Evolutionary conservation across 2,113 vertebrate species (phyloP).

Genomic region (Equus quagga): DNA sequence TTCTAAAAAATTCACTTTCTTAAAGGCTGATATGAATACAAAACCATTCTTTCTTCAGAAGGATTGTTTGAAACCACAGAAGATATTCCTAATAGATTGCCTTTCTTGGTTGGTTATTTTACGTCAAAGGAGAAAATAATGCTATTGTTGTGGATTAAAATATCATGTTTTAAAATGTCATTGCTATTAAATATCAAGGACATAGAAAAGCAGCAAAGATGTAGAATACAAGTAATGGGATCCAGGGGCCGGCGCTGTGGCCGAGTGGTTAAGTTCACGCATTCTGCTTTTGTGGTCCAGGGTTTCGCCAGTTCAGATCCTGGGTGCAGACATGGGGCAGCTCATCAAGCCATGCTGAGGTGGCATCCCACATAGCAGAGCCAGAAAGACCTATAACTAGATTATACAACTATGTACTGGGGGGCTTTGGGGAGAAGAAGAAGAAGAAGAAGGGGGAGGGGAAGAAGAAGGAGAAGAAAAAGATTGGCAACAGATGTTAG

Average conservation of each 20-base stretch:
- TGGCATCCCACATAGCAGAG: too few relatives aligned
- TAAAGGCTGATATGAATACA: background rate
- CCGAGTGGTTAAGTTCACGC: too few relatives aligned
- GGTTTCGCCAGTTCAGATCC: too few relatives aligned
- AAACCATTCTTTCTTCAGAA: slow-evolving; percentile 9
- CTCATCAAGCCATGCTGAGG: too few relatives aligned
- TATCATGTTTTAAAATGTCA: slow-evolving; percentile 11
- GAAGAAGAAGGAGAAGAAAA: too few relatives aligned
- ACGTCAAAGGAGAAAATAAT: slow-evolving; percentile 2
- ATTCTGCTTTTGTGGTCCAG: too few relatives aligned
- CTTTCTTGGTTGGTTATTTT: slow-evolving; percentile 42
- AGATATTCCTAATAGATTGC: background rate
- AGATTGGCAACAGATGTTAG: too few relatives aligned
- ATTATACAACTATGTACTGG: too few relatives aligned
- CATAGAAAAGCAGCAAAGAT: slow-evolving; percentile 5
- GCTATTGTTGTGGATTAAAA: slow-evolving; percentile 9
- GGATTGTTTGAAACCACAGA: background rate
- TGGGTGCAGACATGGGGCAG: too few relatives aligned
- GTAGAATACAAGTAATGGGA: background rate
- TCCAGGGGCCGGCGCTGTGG: background rate
- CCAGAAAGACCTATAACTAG: too few relatives aligned
- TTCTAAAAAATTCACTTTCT: slow-evolving; percentile 33
- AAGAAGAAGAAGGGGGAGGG: rapidly evolving
- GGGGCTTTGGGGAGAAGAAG: too few relatives aligned
- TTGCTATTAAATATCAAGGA: slow-evolving; percentile 46